phyloP scores from a whole-genome alignment of 2,888 invertebrate genomes.

The Eumacrocentrus americanus region DNA sequence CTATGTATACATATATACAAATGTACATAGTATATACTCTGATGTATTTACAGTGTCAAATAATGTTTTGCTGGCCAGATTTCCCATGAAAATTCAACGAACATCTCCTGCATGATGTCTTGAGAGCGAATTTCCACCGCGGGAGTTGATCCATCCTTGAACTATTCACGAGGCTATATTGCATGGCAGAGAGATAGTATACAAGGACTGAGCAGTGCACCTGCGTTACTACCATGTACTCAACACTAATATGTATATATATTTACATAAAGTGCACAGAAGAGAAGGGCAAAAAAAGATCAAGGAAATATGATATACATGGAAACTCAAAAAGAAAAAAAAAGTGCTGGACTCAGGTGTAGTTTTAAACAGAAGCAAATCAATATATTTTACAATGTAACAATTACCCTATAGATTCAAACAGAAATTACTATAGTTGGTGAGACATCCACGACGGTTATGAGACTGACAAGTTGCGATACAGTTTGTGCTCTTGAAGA shows the following conservation, averaged over 20 bases:
- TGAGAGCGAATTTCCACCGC: neutral
- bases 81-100: neutral
- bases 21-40: no score
- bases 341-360: neutral
- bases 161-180: constrained; percentile 9
- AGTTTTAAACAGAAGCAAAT: neutral
- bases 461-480: no score
- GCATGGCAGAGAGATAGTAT: neutral
- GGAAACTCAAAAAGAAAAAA: neutral
- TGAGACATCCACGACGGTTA: no score
- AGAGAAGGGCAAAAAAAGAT: neutral
- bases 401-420: neutral
- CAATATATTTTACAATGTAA: neutral
- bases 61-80: neutral
- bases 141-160: neutral
- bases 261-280: neutral
- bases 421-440: neutral
- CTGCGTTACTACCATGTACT: neutral
- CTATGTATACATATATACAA: no score
- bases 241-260: neutral
- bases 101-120: neutral
- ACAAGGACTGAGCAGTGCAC: neutral
- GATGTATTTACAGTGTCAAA: neutral
- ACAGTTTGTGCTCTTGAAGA: no score
- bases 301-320: neutral